phyloP scores from a whole-genome alignment of 2,888 invertebrate species.

The Helobdella robusta region DNA sequence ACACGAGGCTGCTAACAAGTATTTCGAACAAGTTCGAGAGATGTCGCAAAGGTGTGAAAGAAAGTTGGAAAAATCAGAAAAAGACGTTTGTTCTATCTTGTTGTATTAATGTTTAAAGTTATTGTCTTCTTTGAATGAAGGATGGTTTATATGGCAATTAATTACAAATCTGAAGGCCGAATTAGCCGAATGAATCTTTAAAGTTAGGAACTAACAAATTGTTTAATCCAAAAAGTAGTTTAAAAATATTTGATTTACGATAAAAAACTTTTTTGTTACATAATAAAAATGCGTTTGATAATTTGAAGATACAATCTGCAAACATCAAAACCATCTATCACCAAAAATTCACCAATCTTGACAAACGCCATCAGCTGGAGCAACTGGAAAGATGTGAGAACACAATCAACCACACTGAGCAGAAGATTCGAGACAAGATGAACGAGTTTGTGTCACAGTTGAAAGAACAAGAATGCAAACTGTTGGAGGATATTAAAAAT shows the following conservation, averaged over 20 bases:
- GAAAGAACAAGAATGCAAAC: constrained; percentile 44
- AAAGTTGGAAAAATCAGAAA: constrained; percentile 37
- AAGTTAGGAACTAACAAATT: neutral
- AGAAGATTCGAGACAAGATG: constrained; percentile 46
- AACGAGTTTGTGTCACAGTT: constrained; percentile 47
- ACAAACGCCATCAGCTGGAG: constrained; percentile 11
- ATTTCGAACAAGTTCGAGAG: constrained; percentile 46
- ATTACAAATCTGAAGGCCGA: too few relatives aligned
- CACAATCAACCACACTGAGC: constrained; percentile 45
- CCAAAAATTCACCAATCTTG: too few relatives aligned
- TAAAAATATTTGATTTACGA: neutral
- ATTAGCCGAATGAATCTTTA: too few relatives aligned
- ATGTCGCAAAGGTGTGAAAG: constrained; percentile 43
- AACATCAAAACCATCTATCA: too few relatives aligned
- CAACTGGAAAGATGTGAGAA: constrained; percentile 38
- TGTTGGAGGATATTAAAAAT: constrained; percentile 47
- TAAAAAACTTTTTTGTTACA: neutral
- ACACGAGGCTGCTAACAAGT: constrained; percentile 44
- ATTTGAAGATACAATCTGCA: too few relatives aligned
- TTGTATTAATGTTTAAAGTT: too few relatives aligned
- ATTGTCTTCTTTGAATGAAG: too few relatives aligned
- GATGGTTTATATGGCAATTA: too few relatives aligned
- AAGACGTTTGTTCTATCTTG: neutral
- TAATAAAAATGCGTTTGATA: neutral
- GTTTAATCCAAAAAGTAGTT: neutral